Conservation (phyloP, 2,888 invertebrate genomes). For the Drosophila buzzatii region DNA sequence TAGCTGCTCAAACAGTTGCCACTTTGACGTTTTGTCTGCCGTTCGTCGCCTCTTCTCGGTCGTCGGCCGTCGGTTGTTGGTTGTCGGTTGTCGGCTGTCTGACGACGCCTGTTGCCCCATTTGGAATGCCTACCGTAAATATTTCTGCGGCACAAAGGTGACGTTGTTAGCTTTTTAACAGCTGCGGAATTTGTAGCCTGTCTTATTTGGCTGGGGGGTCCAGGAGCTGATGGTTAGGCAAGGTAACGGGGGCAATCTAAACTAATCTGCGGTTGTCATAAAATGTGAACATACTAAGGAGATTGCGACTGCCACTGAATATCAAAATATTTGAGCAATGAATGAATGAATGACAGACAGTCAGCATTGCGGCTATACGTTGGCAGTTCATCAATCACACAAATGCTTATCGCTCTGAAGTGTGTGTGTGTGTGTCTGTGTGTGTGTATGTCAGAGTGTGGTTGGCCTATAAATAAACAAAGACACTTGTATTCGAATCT, state of each 20-base stretch:
- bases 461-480: slow-evolving; percentile 57
- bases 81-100: slow-evolving; percentile 27
- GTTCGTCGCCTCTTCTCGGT: slow-evolving; percentile 19
- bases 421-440: slow-evolving; percentile 23
- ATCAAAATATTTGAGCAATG: slow-evolving; percentile 69
- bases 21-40: slow-evolving; percentile 73
- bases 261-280: slow-evolving; percentile 77
- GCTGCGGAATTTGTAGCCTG: slow-evolving; percentile 76
- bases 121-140: slow-evolving; percentile 74
- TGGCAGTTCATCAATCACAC: slow-evolving; percentile 73
- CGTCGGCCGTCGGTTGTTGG: slow-evolving; percentile 25
- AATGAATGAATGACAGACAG: slow-evolving; percentile 39
- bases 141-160: slow-evolving; percentile 75
- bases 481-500: slow-evolving; percentile 40
- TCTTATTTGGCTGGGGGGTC: slow-evolving; percentile 44
- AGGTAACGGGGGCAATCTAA: slow-evolving; percentile 57
- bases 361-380: slow-evolving; percentile 22
- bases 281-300: slow-evolving; percentile 52
- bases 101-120: slow-evolving; percentile 51
- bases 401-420: slow-evolving; percentile 65
- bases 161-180: slow-evolving; percentile 78
- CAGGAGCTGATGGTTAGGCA: neutral
- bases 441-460: neutral
- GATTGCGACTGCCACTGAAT: slow-evolving; percentile 36
- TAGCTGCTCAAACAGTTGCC: slow-evolving; percentile 78